Evolutionary conservation across 2,888 invertebrate species (phyloP).

Genomic region (Pocota personata): DNA sequence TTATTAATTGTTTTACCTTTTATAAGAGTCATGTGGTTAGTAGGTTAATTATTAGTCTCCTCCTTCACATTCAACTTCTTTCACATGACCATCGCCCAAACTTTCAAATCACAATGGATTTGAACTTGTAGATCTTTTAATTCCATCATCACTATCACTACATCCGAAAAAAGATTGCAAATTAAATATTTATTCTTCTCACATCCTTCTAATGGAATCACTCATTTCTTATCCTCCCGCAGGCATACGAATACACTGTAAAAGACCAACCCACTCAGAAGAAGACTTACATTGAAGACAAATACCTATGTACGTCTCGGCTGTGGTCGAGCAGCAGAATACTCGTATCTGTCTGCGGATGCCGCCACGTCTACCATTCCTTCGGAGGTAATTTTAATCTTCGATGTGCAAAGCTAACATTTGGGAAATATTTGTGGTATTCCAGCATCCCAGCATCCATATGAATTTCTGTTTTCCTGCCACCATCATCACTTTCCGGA

Average conservation of each 20-base stretch:
- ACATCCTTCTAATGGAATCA: conserved; percentile 59
- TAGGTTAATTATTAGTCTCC: not conserved
- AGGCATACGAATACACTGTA: conserved; percentile 1
- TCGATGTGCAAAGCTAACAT: conserved; percentile 68
- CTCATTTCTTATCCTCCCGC: conserved; percentile 66
- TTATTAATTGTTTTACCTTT: too few species aligned
- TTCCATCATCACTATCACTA: conserved; percentile 46
- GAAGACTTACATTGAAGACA: conserved; percentile 54
- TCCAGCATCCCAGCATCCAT: conserved; percentile 24
- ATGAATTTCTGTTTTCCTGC: conserved; percentile 48
- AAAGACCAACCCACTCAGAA: conserved; percentile 32
- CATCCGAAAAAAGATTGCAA: conserved; percentile 50
- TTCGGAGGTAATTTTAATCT: conserved; percentile 68
- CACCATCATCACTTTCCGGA: conserved; percentile 23
- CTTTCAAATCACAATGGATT: conserved; percentile 21
- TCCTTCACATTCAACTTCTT: not conserved
- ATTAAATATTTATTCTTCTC: conserved; percentile 67
- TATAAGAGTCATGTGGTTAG: too few species aligned
- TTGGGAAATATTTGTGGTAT: conserved; percentile 72
- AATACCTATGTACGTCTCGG: conserved; percentile 47
- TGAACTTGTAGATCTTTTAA: conserved; percentile 37
- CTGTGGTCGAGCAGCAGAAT: conserved; percentile 56
- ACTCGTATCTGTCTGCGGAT: conserved; percentile 24
- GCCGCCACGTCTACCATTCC: conserved; percentile 9
- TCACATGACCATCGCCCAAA: conserved; percentile 21